These are phyloP conservation scores for Dryoscopus gambensis DNA, from an alignment of 2,113 vertebrate genomes.

Conservation along the genomic window DNA sequence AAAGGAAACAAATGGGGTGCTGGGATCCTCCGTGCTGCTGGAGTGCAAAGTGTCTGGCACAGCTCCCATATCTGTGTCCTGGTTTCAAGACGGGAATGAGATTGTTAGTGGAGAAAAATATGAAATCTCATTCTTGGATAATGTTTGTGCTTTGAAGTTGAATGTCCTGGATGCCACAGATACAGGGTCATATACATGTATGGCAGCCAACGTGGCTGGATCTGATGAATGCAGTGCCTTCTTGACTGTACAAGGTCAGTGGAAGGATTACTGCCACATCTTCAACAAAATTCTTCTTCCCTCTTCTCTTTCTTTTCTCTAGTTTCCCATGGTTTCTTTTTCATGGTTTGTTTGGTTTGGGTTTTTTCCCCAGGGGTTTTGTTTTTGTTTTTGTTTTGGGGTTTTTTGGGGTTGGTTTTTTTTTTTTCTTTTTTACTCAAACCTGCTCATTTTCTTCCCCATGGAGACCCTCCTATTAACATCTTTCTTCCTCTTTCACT, in stretches of 20 bases:
- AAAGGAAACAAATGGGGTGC: conserved; percentile 80
- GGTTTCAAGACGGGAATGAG: conserved; percentile 89
- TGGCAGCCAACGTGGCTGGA: conserved; percentile 87
- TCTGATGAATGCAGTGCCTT: conserved; percentile 84
- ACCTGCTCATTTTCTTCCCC: neutral
- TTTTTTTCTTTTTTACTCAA: neutral
- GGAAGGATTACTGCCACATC: neutral
- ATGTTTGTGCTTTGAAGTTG: conserved; percentile 85
- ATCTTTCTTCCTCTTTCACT: neutral
- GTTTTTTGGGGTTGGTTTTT: no score
- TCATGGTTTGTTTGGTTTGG: neutral
- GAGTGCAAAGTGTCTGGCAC: conserved; percentile 95
- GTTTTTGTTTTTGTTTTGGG: no score
- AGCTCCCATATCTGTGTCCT: conserved; percentile 86
- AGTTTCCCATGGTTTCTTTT: neutral
- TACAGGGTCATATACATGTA: conserved; percentile 86
- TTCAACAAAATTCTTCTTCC: neutral
- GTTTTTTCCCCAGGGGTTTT: neutral
- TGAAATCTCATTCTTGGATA: conserved; percentile 86
- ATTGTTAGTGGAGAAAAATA: conserved; percentile 85
- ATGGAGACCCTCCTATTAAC: neutral
- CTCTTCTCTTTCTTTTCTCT: neutral
- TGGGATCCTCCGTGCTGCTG: conserved; percentile 79
- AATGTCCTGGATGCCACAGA: conserved; percentile 81
- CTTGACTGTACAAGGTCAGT: conserved; percentile 93